Evolutionary conservation across 2,888 invertebrate species (phyloP).

Genomic region (Pseudolycoriella hygida): DNA sequence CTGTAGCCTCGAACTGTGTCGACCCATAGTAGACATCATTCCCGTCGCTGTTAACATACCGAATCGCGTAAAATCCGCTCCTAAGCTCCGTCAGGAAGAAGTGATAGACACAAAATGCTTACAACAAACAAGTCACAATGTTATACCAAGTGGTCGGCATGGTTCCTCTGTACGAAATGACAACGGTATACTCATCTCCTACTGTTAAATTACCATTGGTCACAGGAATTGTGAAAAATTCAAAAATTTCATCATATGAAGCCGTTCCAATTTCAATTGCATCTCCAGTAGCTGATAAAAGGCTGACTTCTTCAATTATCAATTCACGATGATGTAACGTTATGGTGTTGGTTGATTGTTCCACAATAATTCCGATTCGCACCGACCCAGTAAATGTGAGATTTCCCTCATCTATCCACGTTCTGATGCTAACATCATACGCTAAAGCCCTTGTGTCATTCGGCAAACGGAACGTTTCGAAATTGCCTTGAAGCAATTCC

Average conservation of each 20-base stretch:
- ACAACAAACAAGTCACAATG: too few relatives aligned
- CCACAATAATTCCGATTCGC: conserved; percentile 30
- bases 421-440: conserved; percentile 33
- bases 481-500: background rate
- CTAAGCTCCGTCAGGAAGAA: too few relatives aligned
- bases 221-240: background rate
- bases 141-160: too few relatives aligned
- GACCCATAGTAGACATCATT: conserved; percentile 17
- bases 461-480: conserved; percentile 32
- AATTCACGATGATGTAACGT: conserved; percentile 37
- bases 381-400: conserved; percentile 27
- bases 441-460: conserved; percentile 31
- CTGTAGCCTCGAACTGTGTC: conserved; percentile 49
- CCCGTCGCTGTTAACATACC: too few relatives aligned
- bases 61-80: too few relatives aligned
- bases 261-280: background rate
- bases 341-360: conserved; percentile 31
- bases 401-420: conserved; percentile 29
- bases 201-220: background rate
- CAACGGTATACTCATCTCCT: background rate
- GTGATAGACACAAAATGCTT: too few relatives aligned
- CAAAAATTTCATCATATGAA: background rate
- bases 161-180: too few relatives aligned
- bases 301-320: conserved; percentile 18
- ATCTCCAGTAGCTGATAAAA: too few relatives aligned